Evolutionary conservation across 2,888 invertebrate species (phyloP), one percentile per base, ranked within the genome.

Genomic region (Stegana nigrithorax): DNA sequence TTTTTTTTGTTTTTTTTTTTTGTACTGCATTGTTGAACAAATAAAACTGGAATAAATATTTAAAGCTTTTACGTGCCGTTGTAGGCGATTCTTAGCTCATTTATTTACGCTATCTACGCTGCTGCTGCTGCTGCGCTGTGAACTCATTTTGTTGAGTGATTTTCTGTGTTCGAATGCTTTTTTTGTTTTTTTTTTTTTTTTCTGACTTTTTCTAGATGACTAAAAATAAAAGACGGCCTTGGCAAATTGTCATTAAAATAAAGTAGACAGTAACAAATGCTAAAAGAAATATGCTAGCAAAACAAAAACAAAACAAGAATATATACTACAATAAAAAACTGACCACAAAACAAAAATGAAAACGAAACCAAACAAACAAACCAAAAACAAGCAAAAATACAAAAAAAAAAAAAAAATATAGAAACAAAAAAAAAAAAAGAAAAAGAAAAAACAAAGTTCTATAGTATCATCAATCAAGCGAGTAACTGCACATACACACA

Each of bases 101-200:
- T 5, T 56, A 42, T 12, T 42, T 17, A 10, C 27, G 14, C 26
- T 27, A 17, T 51, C 4, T 51, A 51, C 29, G 23, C 23, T 12
- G 25, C 14, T 59, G 45, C 56, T 63, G 56, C 23, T 58, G 36
- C 27, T 64, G 56, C 21, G 42, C 42, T 32, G 42, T 67, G 66
- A 71, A 71, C 72, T 75, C 78, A 75, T 75, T 75, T 75, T 68
- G 67, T 70, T 73, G 76, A 75, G 73, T 74, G 75, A 74, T 73
- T 75, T 75, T 73, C 59, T n/a, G 17, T 51, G 51, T 51, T 17
- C 17, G n/a, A n/a, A n/a, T 14, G 39, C n/a, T 39, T 39, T 39
- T 39, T 39, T 39, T 39, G 39, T 39, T n/a, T 39, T 39, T 39
- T 39, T 39, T 39, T 4, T n/a, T 39, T 29, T 51, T 17, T 29